Base-by-base conservation (phyloP, 2,888 invertebrate species). In the Netelia inedita region DNA sequence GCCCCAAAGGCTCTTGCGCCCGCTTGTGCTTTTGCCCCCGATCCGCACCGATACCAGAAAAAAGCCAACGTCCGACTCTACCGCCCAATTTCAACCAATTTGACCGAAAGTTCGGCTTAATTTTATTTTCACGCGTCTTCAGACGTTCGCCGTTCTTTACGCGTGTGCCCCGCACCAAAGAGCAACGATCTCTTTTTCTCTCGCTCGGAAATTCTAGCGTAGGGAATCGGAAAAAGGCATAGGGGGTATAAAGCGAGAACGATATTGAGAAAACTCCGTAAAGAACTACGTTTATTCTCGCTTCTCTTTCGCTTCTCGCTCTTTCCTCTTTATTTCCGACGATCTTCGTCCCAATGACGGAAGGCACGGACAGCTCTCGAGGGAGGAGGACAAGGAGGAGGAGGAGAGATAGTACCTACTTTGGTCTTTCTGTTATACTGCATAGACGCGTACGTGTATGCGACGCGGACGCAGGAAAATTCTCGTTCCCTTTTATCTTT, bases 61-160 rank as follows among this genome's bases (percentile, higher is more conserved):
- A 59, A 19, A 85, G 55, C 83, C 69, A 71, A 79, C 88, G 73
- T 78, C 86, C 86, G 85, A 86, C 87, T 87, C 89, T 90, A 88
- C 89, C 94, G 94, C 94, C 95, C 95, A 95, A 95, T 95, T 95
- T 94, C 94, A 94, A 95, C 94, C 95, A 95, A 95, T 95, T 95
- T 95, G 93, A 94, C 94, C 94, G 93, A 94, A 94, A 94, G 94
- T 94, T 94, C 93, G 93, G 94, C 94, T 94, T 94, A 94, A 94
- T 94, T 94, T 94, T 94, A 94, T 94, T 94, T 94, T 94, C 95
- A 94, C 95, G 94, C 95, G 91, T 91, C 91, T 92, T 89, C 90
- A 90, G 90, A 89, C 88, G 83, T 85, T 79, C 63, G 59, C 63
- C 75, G 73, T 81, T 82, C 87, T 61, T 78, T 82, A 59, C 23